A percentile compares a stretch with the other conserved stretches of the same genome.
Evolutionary conservation across 2,113 vertebrate species (phyloP).

Genomic region (Pongo abelii): DNA sequence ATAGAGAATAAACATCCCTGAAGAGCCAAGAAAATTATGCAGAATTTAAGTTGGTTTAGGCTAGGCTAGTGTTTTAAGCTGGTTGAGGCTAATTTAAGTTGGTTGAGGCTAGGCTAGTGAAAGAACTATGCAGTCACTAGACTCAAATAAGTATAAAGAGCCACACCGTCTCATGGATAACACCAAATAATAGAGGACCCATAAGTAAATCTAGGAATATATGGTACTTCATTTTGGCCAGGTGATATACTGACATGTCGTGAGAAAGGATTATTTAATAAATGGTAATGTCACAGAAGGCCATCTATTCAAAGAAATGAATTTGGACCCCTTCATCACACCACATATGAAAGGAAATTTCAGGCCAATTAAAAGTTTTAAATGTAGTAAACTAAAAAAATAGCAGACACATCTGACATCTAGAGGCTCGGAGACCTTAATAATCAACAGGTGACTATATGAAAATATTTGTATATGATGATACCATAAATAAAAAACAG

Average conservation of each 20-base stretch:
- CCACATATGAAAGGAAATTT: background rate
- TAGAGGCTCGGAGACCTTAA: background rate
- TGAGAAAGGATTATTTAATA: background rate
- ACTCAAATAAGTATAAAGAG: background rate
- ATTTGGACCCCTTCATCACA: background rate
- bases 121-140: background rate
- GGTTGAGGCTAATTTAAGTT: background rate
- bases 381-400: background rate
- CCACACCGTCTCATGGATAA: background rate
- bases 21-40: background rate
- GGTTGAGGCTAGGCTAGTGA: background rate
- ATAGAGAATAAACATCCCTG: background rate
- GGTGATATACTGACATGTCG: background rate
- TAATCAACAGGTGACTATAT: background rate
- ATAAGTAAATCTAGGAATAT: background rate
- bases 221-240: background rate
- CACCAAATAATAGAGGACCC: background rate
- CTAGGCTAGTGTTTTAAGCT: background rate
- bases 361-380: background rate
- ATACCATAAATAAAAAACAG: background rate
- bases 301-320: background rate
- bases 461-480: background rate
- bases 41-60: background rate
- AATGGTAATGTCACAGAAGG: background rate
- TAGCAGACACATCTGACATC: background rate